Conservation (phyloP, 2,113 vertebrate species). For the Motacilla tschutschensis region DNA sequence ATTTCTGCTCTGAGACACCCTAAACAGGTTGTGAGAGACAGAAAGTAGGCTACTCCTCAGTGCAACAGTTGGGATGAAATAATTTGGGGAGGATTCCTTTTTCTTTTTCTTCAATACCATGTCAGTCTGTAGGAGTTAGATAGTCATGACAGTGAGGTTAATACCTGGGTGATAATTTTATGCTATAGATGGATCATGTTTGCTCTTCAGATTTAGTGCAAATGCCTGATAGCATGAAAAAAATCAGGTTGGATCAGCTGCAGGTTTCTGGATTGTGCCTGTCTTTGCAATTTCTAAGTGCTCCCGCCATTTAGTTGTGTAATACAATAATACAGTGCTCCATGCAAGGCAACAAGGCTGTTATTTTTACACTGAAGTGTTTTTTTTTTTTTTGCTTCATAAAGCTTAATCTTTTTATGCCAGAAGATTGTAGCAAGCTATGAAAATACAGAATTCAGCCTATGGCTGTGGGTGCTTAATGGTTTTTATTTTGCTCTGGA, state of each 20-base stretch:
- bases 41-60: neutral
- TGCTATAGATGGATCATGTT: neutral
- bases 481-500: slow-evolving; percentile 25
- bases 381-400: neutral
- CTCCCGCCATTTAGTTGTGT: neutral
- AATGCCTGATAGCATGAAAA: neutral
- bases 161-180: neutral
- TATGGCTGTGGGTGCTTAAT: neutral
- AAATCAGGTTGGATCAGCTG: neutral
- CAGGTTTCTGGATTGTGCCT: neutral
- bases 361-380: neutral
- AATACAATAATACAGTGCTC: neutral
- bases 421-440: neutral
- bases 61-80: neutral
- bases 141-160: neutral
- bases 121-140: neutral
- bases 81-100: neutral
- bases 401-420: neutral
- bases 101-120: fast-evolving
- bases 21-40: neutral
- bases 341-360: neutral
- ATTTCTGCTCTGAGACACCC: neutral
- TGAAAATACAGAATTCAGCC: neutral
- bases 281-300: neutral
- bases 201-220: neutral